Evolutionary conservation across 2,888 invertebrate genomes (phyloP), one percentile per base, ranked within the genome.

Genomic region (Carcina quercana): DNA sequence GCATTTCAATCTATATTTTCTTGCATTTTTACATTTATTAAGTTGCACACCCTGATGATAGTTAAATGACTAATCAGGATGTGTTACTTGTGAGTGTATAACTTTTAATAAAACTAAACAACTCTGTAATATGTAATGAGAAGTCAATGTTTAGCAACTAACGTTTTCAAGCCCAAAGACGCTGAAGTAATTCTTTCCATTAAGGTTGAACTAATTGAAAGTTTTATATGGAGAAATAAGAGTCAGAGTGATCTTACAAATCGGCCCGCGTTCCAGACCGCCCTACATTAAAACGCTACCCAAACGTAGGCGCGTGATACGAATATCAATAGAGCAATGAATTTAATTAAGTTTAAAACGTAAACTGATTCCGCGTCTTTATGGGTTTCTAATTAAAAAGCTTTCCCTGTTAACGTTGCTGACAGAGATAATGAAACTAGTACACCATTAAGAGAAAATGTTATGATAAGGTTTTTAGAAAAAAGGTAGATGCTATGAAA

Each of bases 271-370:
- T 3, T 10, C 17, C 22, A 40, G 43, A 45, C 33, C 40, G 40
- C 40, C 38, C 43, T 35, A 38, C 45, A 45, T 36, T 38, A 34
- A 43, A 50, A 46, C 38, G 37, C 35, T 38, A 43, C 43, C 45
- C 51, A 48, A 50, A 47, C 48, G 47, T 38, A 40, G 34, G 36
- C 31, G 28, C 57, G 59, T 52, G 56, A 53, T 51, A 42, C 38
- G 59, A 57, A 53, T 59, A 56, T 57, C 52, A 60, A 59, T 53
- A 54, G 37, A 54, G 46, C 46, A 47, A 56, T 58, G 54, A 54
- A 59, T 64, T 62, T 56, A 58, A 62, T 62, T 58, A 58, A 57
- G 48, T 49, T 41, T 34, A 46, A 44, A 50, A 43, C 49, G 48
- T 47, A 49, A 54, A 55, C 49, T 43, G 45, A 40, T 50, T 55